Base-by-base conservation (phyloP, 2,113 vertebrate genomes). In the Papio anubis region DNA sequence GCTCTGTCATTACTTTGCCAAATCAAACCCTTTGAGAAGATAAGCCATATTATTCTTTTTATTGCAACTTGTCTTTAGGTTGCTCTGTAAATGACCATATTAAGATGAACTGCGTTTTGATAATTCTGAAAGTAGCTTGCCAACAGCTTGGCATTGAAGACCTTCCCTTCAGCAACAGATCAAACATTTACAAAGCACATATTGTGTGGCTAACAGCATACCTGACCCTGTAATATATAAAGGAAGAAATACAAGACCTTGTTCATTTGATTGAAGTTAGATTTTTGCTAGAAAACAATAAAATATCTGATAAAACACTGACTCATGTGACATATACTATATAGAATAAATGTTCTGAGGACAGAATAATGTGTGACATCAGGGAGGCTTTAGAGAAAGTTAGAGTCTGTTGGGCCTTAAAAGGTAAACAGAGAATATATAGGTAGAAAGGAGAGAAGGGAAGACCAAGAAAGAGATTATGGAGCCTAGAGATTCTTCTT, bases 241-340 rank as follows among this genome's bases (percentile, higher is more conserved):
- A 79, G 59, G 91, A 94, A 96, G 23, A 85, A 83, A 79, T 73
- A 92, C 9, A 86, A 83, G 25, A 2, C 32, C 30, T 79, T 80
- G 4, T 76, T 13, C 27, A 1, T 73, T 91, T 93, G 83, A 89
- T 21, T 45, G 25, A 90, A 95, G 72, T 89, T 91, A 50, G 66
- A 3, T 25, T 89, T 96, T 96, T 89, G 13, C 32, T 89, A 89
- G 38, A 92, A 95, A 93, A 48, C 9, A 70, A 57, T 81, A n/a
- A 6, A 61, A 38, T 82, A 79, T 8, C 57, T 93, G 88, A 85
- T 66, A 73, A 84, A 66, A 78, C 27, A 10, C 32, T 75, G 90
- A 80, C 18, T 80, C 90, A 32, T 30, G 12, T 35, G 17, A 20
- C 64, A 68, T 17, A 55, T 1, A 50, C 13, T 73, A 6, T 38